Percentiles rank a stretch among this genome's conserved stretches.
Evolutionary conservation across 2,888 invertebrate genomes (phyloP).

Genomic region (Sinelater perroti): DNA sequence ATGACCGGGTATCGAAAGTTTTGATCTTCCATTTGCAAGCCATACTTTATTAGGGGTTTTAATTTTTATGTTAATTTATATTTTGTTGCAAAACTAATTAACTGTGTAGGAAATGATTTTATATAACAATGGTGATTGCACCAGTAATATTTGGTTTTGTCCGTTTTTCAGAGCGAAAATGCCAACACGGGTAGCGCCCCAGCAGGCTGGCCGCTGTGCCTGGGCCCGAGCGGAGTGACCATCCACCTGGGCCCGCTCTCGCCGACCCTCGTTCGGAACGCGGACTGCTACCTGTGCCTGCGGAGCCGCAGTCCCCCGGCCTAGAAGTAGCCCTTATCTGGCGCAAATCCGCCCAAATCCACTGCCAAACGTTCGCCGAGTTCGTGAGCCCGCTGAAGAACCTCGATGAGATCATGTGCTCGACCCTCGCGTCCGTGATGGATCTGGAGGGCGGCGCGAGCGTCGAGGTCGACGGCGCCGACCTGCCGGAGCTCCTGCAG

Average conservation of each 20-base stretch:
- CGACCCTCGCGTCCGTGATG: conserved; percentile 52
- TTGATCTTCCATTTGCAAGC: too few species aligned
- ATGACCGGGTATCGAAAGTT: too few species aligned
- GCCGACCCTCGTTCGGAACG: conserved; percentile 67
- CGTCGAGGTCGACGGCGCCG: conserved; percentile 50
- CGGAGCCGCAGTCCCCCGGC: conserved; percentile 52
- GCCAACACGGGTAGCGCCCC: conserved; percentile 60
- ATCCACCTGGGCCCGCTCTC: conserved; percentile 72
- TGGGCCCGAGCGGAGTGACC: conserved; percentile 68
- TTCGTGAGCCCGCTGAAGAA: conserved; percentile 50
- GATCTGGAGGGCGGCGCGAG: conserved; percentile 55
- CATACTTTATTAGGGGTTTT: too few species aligned
- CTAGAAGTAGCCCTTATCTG: conserved; percentile 55
- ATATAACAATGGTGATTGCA: too few species aligned
- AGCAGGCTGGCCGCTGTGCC: conserved; percentile 73
- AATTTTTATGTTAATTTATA: too few species aligned
- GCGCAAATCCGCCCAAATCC: conserved; percentile 52
- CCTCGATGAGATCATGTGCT: conserved; percentile 56
- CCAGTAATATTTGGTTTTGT: conserved; percentile 48
- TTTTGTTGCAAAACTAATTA: too few species aligned
- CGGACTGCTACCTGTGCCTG: conserved; percentile 73
- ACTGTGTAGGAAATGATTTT: too few species aligned
- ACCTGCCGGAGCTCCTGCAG: conserved; percentile 71
- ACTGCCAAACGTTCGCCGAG: conserved; percentile 55
- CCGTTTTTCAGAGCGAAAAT: conserved; percentile 67